Evolutionary conservation across 53 echinoderm and acorn worm species (phyloP).

Genomic region (Crossaster papposus): DNA sequence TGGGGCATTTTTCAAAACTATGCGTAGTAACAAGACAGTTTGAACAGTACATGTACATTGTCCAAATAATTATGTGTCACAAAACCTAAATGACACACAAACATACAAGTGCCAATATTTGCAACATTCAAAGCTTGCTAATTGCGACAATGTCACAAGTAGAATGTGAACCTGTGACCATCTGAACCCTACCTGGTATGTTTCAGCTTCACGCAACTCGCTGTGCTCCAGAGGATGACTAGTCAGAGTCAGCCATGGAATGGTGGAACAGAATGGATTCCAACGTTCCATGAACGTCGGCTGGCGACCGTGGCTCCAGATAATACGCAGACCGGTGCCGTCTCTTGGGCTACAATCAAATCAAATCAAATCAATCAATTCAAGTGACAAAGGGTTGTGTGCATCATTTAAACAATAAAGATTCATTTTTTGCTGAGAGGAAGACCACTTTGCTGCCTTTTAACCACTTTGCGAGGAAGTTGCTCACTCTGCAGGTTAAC

Average conservation of each 20-base stretch:
- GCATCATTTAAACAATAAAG: too few species aligned
- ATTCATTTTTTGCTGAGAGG: too few species aligned
- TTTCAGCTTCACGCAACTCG: slow-evolving; percentile 62
- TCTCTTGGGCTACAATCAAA: slow-evolving; percentile 72
- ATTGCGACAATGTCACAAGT: not conserved
- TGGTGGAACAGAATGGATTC: slow-evolving; percentile 86
- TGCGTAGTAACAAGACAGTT: too few species aligned
- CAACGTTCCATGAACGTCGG: slow-evolving; percentile 78
- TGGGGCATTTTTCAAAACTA: too few species aligned
- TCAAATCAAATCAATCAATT: not conserved
- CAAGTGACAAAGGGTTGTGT: too few species aligned
- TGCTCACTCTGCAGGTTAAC: too few species aligned
- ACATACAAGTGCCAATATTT: too few species aligned
- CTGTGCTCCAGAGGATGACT: slow-evolving; percentile 81
- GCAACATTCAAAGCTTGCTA: not conserved
- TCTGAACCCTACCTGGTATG: slow-evolving; percentile 70
- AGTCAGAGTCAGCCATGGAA: slow-evolving; percentile 85
- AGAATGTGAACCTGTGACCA: not conserved
- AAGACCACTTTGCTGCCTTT: too few species aligned
- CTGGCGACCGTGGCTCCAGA: slow-evolving; percentile 78
- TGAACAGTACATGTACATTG: too few species aligned
- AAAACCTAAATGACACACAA: too few species aligned
- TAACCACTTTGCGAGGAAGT: too few species aligned
- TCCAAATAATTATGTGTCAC: too few species aligned
- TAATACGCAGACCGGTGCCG: slow-evolving; percentile 74